Evolutionary conservation across 2,113 vertebrate genomes (phyloP).

Genomic region (Delphinapterus leucas): DNA sequence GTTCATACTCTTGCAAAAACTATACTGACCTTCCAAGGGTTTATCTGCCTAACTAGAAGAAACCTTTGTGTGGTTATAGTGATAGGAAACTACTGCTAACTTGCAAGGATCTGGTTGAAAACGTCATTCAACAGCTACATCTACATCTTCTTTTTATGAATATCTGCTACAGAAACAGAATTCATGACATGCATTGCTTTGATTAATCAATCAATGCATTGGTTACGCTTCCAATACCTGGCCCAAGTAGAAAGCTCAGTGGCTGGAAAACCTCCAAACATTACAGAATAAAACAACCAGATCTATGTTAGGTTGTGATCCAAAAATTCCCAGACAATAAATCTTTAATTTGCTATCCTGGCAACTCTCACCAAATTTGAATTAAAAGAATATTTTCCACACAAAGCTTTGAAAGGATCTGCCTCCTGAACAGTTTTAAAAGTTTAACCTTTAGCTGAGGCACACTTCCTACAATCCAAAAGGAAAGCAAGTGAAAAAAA

Average conservation of each 20-base stretch:
- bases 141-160: slow-evolving; percentile 66
- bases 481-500: slow-evolving; percentile 5
- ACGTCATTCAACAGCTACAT: slow-evolving; percentile 57
- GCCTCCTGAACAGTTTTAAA: slow-evolving; percentile 70
- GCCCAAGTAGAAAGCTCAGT: slow-evolving; percentile 71
- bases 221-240: slow-evolving; percentile 78
- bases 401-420: slow-evolving; percentile 68
- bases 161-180: slow-evolving; percentile 70
- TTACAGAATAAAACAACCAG: slow-evolving; percentile 80
- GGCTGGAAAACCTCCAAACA: slow-evolving; percentile 80
- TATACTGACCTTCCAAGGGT: background rate
- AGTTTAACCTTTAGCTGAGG: slow-evolving; percentile 59
- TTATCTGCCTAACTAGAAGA: background rate
- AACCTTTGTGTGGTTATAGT: background rate
- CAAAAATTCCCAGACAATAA: slow-evolving; percentile 82
- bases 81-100: slow-evolving; percentile 42
- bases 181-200: slow-evolving; percentile 78
- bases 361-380: slow-evolving; percentile 78
- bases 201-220: slow-evolving; percentile 83
- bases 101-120: slow-evolving; percentile 63
- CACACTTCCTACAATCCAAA: slow-evolving; percentile 43
- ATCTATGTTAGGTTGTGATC: slow-evolving; percentile 81
- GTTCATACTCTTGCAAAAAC: slow-evolving; percentile 24
- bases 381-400: slow-evolving; percentile 80
- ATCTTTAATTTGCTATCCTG: slow-evolving; percentile 83